These are phyloP conservation scores for Epinephelus awoara DNA, from an alignment of 2,797 vertebrate genomes.

Conservation along the genomic window DNA sequence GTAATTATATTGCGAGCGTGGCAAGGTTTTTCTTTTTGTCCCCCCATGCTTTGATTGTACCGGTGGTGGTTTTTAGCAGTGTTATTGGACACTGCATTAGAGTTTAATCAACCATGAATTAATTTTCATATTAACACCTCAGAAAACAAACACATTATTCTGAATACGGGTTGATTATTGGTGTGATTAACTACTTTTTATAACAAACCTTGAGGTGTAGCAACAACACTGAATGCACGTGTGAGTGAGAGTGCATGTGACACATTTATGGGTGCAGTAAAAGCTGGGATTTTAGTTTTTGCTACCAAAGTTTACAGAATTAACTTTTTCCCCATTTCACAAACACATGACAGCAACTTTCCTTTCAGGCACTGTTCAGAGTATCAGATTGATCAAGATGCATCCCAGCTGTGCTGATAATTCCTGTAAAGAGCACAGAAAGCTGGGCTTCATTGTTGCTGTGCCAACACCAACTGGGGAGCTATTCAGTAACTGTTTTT, in stretches of 20 bases:
- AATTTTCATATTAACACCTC: constrained; percentile 41
- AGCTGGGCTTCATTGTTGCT: constrained; percentile 34
- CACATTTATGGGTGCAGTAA: not conserved
- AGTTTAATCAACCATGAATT: constrained; percentile 49
- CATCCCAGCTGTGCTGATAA: constrained; percentile 37
- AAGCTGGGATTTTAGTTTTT: not conserved
- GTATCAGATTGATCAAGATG: constrained; percentile 37
- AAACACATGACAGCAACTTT: not conserved
- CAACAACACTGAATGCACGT: not conserved
- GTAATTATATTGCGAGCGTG: constrained; percentile 66
- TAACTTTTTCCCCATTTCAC: not conserved
- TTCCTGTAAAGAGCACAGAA: constrained; percentile 30
- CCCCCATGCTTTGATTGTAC: constrained; percentile 48
- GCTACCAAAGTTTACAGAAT: not conserved
- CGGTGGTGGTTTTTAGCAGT: not conserved
- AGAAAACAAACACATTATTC: constrained; percentile 21
- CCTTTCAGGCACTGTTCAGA: not conserved
- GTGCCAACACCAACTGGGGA: constrained; percentile 44
- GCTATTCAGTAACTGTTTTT: constrained; percentile 22
- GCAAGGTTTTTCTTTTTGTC: constrained; percentile 27
- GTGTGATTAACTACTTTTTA: constrained; percentile 10
- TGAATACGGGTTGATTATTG: constrained; percentile 3
- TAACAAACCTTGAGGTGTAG: not conserved
- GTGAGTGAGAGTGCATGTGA: not conserved
- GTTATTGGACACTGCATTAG: constrained; percentile 18